Evolutionary conservation across 2,113 vertebrate genomes (phyloP).

Genomic region (Myiagra hebetior): DNA sequence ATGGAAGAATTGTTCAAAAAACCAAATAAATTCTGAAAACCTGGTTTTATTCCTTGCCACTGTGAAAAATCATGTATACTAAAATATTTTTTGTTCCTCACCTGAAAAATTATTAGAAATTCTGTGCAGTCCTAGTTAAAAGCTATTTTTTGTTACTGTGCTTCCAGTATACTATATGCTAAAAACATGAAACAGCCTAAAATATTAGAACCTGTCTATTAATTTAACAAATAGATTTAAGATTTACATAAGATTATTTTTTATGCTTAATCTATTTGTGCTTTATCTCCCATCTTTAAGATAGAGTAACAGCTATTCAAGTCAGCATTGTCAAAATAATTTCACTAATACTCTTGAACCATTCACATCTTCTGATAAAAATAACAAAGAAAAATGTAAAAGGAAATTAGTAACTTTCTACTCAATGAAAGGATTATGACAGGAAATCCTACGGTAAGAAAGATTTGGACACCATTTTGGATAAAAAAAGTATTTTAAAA

Average conservation of each 20-base stretch:
- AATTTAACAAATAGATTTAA: neutral
- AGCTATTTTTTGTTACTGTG: neutral
- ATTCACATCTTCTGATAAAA: neutral
- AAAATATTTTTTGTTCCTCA: neutral
- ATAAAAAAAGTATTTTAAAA: neutral
- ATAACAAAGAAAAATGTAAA: neutral
- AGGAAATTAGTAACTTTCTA: neutral
- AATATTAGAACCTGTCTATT: neutral
- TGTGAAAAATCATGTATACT: neutral
- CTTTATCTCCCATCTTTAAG: neutral
- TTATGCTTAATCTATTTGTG: neutral
- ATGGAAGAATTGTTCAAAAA: neutral
- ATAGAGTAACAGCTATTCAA: neutral
- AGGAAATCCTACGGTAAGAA: neutral
- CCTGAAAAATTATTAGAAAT: neutral
- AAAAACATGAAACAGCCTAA: neutral
- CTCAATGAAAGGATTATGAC: neutral
- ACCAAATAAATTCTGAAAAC: neutral
- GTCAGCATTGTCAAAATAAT: neutral
- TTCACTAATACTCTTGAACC: neutral
- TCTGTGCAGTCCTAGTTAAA: neutral
- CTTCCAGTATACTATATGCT: neutral
- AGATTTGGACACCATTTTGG: neutral
- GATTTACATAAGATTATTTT: neutral
- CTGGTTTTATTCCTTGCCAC: neutral